These are phyloP conservation scores for Synanthedon formicaeformis DNA, from an alignment of 2,888 invertebrate genomes.

Conservation along the genomic window DNA sequence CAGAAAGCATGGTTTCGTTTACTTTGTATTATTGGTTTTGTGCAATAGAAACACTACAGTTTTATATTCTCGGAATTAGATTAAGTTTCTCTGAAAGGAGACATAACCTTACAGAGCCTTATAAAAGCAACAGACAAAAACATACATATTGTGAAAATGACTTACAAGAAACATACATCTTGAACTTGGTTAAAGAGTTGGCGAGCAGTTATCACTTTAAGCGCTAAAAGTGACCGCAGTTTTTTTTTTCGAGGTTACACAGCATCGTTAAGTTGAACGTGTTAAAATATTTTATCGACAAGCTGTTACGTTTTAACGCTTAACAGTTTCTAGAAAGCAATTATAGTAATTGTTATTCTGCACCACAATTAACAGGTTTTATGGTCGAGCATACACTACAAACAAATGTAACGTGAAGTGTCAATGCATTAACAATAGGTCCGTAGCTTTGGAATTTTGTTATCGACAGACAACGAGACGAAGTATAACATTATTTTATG, in stretches of 20 bases:
- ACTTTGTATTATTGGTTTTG: too few relatives aligned
- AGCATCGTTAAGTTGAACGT: slow-evolving; percentile 11
- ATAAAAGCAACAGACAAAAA: neutral
- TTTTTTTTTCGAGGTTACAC: slow-evolving; percentile 9
- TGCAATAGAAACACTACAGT: too few relatives aligned
- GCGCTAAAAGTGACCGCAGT: slow-evolving; percentile 24
- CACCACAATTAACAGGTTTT: neutral
- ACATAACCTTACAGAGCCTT: neutral
- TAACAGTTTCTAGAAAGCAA: slow-evolving; percentile 16
- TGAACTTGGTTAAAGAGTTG: slow-evolving; percentile 38
- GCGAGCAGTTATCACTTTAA: slow-evolving; percentile 36
- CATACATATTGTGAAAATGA: slow-evolving; percentile 29
- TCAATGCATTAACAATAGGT: slow-evolving; percentile 30
- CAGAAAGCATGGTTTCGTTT: too few relatives aligned
- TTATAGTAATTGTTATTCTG: slow-evolving; percentile 8
- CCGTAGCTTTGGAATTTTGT: slow-evolving; percentile 36
- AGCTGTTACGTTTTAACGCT: slow-evolving; percentile 7
- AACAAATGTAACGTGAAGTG: slow-evolving; percentile 18
- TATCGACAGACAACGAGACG: slow-evolving; percentile 27
- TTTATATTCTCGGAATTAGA: too few relatives aligned
- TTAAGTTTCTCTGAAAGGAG: too few relatives aligned
- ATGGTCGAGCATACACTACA: slow-evolving; percentile 11
- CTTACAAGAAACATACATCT: slow-evolving; percentile 17
- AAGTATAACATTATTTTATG: slow-evolving; percentile 20
- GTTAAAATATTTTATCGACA: slow-evolving; percentile 10